Evolutionary conservation across 2,888 invertebrate genomes (phyloP), one percentile per base, ranked within the genome.

Genomic region (Pammene aurita): DNA sequence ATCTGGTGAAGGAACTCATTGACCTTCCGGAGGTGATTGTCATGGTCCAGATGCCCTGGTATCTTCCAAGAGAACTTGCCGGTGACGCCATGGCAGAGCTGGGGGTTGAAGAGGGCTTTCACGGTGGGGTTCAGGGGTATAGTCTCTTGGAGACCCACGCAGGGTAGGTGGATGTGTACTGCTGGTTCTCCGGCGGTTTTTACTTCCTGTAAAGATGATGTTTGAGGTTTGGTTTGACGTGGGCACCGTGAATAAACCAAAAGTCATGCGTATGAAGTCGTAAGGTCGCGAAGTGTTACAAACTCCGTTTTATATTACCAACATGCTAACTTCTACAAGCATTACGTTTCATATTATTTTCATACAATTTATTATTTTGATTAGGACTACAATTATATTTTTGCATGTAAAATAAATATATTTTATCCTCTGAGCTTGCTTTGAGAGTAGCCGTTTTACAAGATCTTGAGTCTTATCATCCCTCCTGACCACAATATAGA

Each of bases 41-140:
- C 90, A 72, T 93, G 93, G 76, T 93, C 86, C 0, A 94, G 68
- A 66, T 85, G 82, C 52, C 92, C 86, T 0, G 93, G 93, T 13
- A 86, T 74, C 71, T 84, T 80, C 90, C 91, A 93, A 14, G 83
- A 82, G 77, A 85, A 86, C 72, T 85, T 86, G 5, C 87, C 88
- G 0, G 85, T 84, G 71, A 88, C 85, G 7, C 86, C 87, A n/a
- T 82, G 80, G 0, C 81, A 81, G 34, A 87, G 76, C 38, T 81
- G 83, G 0, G 89, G 86, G 67, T 85, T 78, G 78, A 89, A 88
- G 2, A 92, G 81, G n/a, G 78, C 78, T 52, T 83, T 79, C 7
- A 86, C 80, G 26, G 87, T 84, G 1, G 86, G 80, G 35, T 83
- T 81, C 14, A 91, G 73, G 0, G 86, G 84, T 57, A 92, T 76